Evolutionary conservation across 2,797 vertebrate genomes (phyloP), one percentile per base, ranked within the genome.

Genomic region (Schizopygopsis malacanthus): DNA sequence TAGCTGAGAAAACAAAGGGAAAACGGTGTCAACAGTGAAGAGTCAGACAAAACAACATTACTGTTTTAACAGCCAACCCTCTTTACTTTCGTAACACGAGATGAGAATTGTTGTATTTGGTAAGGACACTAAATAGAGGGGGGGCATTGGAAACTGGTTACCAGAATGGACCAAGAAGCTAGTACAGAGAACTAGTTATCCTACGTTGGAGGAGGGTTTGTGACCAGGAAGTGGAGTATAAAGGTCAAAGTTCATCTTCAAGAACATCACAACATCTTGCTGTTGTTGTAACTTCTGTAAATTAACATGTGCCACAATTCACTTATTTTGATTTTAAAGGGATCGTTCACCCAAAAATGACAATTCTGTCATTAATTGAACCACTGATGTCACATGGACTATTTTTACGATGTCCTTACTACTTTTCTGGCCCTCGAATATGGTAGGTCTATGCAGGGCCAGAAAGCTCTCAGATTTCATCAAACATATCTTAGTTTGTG

Each of bases 1-100:
- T 94, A 99, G 97, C 96, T 98, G 96, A 81, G 93, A 93, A 85
- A 96, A 84, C 4, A 70, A 45, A 82, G 4, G 41, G 20, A 45
- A 43, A 50, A 45, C 61, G 18, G 20, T 41, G 9, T 43, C 1
- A 73, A 78, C 50, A 56, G 16, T 22, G 20, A 71, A 50, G 50
- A 73, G 52, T 33, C 16, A 28, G 9, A 45, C 20, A 33, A 82
- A 59, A 50, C 1, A 25, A 16, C 56, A 61, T 25, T 61, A 2
- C 59, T 18, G 37, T 43, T 63, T 79, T 63, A 15, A 33, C 28
- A 67, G 16, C 2, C 18, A 54, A 37, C 28, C 25, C 4, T 33
- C 16, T 54, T 54, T 28, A 52, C 15, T 73, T 73, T 2, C 2
- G 71, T 18, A 73, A 18, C 43, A 18, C 2, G 6, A 72, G n/a